Base-by-base conservation (phyloP, 2,113 vertebrate genomes). In the Callocephalon fimbriatum region DNA sequence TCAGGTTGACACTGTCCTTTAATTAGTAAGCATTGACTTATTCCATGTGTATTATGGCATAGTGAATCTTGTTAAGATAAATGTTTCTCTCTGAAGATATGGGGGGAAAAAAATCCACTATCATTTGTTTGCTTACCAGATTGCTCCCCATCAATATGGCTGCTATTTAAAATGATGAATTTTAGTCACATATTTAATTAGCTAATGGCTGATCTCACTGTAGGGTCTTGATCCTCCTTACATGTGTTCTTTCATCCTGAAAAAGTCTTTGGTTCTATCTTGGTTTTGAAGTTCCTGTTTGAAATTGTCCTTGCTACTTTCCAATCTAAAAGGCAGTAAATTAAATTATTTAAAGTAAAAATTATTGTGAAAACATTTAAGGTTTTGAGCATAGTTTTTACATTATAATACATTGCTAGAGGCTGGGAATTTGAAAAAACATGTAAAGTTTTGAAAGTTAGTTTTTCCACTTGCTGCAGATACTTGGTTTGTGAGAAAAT, bases 141-240 rank as follows among this genome's bases (percentile, higher is more conserved):
- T 86, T 97, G 90, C 88, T 88, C 82, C 86, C 68, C 94, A 95
- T 96, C 97, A 97, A 93, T 96, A 97, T 0, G 4, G 51, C 89
- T 95, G 90, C 90, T 97, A 84, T 95, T 96, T 96, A 94, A 94
- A 86, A 93, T 97, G 93, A 96, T 95, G 88, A 92, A 97, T 97
- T 97, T 97, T 97, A 97, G 95, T 96, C 94, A 97, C 94, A 97
- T 97, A 96, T 97, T 97, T 97, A 97, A 97, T 96, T 95, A 97
- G 94, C 93, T 97, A 97, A 96, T 97, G 96, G 96, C 95, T 96
- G 96, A 95, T 97, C 93, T 97, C 90, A 84, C 88, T 96, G 80
- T 93, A 89, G 75, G 86, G 97, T 97, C 93, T 88, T 93, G 96
- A 96, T 96, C 95, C 66, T 96, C 62, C 75, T 96, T 93, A 71